phyloP scores from a whole-genome alignment of 2,113 vertebrate genomes.

The Perca flavescens region DNA sequence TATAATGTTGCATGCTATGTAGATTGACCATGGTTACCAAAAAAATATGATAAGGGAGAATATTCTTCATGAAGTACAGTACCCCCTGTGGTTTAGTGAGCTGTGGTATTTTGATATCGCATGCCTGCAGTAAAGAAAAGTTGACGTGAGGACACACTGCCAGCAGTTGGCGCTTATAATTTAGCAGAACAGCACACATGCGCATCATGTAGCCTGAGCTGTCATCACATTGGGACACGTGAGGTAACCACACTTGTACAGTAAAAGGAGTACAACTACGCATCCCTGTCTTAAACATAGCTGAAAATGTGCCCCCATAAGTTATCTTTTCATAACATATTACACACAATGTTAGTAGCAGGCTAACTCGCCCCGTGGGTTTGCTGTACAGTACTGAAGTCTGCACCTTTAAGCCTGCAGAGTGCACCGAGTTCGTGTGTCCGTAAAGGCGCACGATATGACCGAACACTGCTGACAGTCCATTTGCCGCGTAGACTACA shows the following conservation, averaged over 20 bases:
- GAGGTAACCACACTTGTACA: constrained; percentile 73
- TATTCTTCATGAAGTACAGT: background rate
- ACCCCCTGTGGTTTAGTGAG: background rate
- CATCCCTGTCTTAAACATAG: background rate
- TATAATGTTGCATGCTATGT: background rate
- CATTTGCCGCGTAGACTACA: constrained; percentile 22
- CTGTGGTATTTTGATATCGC: constrained; percentile 1
- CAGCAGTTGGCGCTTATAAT: constrained; percentile 67
- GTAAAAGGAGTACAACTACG: constrained; percentile 8
- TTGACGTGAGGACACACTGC: constrained; percentile 64
- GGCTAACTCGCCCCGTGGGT: background rate
- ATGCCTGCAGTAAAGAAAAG: constrained; percentile 62
- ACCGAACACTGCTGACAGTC: constrained; percentile 32
- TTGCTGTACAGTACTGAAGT: background rate
- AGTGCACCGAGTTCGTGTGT: constrained; percentile 79
- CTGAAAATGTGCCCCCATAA: background rate
- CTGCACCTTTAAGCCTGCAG: constrained; percentile 74
- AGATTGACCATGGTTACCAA: background rate
- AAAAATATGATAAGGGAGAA: too few species aligned
- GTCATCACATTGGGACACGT: constrained; percentile 71
- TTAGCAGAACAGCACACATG: constrained; percentile 66
- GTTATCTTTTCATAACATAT: background rate
- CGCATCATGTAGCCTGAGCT: constrained; percentile 56
- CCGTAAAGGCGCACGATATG: constrained; percentile 67
- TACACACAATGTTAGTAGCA: background rate